phyloP scores from a whole-genome alignment of 92 coral and sea anemone species.

The Phenganax stokvisi region DNA sequence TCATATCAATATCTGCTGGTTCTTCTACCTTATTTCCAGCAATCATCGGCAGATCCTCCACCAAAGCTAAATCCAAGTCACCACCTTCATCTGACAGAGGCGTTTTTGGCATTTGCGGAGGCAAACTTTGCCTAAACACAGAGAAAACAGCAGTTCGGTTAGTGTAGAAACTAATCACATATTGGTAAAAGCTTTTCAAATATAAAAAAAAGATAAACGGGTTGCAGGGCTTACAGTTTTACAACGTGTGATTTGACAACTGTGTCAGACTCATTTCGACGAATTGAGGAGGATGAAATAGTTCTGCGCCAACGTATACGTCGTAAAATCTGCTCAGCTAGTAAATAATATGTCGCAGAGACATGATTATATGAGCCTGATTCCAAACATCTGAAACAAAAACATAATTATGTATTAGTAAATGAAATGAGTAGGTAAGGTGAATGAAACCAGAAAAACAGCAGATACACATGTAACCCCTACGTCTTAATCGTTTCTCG shows the following conservation, averaged over 20 bases:
- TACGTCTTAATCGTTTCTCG: constrained; percentile 75
- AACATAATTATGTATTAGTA: too few species aligned
- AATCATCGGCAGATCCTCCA: neutral
- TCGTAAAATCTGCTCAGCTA: constrained; percentile 85
- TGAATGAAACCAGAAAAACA: too few species aligned
- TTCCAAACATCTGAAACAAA: constrained; percentile 63
- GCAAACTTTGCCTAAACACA: constrained; percentile 12
- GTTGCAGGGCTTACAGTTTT: constrained; percentile 8
- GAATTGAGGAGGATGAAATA: constrained; percentile 29
- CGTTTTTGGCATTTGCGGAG: neutral
- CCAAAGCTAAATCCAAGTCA: constrained; percentile 9
- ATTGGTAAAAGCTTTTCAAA: neutral
- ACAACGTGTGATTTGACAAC: constrained; percentile 28
- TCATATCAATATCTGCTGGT: constrained; percentile 8
- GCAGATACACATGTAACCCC: neutral
- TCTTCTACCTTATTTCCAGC: constrained; percentile 15
- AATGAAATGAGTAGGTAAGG: neutral
- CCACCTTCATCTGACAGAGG: constrained; percentile 38
- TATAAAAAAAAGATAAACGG: neutral
- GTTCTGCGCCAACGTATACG: constrained; percentile 56
- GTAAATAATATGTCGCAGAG: constrained; percentile 82
- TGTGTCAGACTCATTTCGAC: constrained; percentile 28
- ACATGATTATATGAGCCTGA: constrained; percentile 77
- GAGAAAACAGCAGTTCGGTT: neutral
- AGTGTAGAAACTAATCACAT: neutral